Evolutionary conservation across 2,888 invertebrate genomes (phyloP).

Genomic region (Encarsia formosa): DNA sequence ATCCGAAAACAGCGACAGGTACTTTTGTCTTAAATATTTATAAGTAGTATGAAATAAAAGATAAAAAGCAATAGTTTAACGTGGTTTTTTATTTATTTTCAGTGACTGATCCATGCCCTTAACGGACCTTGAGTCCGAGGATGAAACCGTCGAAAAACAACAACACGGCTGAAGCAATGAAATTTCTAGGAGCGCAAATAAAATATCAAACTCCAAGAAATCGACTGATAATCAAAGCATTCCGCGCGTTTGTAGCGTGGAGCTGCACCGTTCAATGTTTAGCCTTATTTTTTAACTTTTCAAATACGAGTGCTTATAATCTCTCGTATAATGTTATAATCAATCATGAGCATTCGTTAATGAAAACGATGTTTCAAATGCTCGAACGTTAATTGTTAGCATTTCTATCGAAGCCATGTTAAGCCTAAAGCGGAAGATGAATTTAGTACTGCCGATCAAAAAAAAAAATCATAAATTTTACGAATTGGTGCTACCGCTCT

Average conservation of each 20-base stretch:
- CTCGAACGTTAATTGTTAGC: conserved; percentile 20
- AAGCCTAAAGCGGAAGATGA: conserved; percentile 23
- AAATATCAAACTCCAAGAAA: conserved; percentile 21
- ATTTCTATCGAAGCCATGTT: conserved; percentile 26
- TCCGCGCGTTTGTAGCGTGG: conserved; percentile 12
- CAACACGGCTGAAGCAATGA: conserved; percentile 18
- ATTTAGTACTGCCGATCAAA: conserved; percentile 20
- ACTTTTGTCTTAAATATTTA: conserved; percentile 17
- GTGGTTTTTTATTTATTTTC: conserved; percentile 20
- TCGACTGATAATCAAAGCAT: conserved; percentile 27
- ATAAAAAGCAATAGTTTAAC: not conserved
- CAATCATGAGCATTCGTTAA: conserved; percentile 6
- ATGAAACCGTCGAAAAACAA: conserved; percentile 32
- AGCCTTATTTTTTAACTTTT: conserved; percentile 24
- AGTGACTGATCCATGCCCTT: conserved; percentile 46
- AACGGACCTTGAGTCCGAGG: conserved; percentile 41
- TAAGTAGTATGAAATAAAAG: not conserved
- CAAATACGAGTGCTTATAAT: conserved; percentile 17
- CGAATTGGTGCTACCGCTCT: conserved; percentile 26
- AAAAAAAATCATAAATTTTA: conserved; percentile 1
- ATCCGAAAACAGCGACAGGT: conserved; percentile 63
- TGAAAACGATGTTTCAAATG: not conserved
- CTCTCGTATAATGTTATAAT: conserved; percentile 15
- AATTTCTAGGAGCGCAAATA: conserved; percentile 7
- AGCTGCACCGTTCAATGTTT: conserved; percentile 16